Percentiles rank a stretch among this genome's conserved stretches.
phyloP scores from a whole-genome alignment of 2,888 invertebrate genomes.

The Liodrosophila aerea region DNA sequence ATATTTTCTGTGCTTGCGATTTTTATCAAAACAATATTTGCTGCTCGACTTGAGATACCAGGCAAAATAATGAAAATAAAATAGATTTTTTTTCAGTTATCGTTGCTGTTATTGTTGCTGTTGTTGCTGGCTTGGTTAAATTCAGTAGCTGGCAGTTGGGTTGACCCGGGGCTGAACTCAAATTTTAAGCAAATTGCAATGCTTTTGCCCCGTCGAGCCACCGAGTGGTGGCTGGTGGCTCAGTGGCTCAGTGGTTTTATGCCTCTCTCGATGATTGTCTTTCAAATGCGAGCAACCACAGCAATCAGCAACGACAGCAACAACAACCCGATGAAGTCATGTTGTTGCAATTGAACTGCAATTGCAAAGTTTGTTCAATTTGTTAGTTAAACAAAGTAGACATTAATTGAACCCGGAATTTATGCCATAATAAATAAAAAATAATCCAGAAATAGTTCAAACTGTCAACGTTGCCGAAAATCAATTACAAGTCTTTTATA shows the following conservation, averaged over 20 bases:
- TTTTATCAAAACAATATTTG: constrained; percentile 71
- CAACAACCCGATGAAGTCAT: constrained; percentile 61
- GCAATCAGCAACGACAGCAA: constrained; percentile 23
- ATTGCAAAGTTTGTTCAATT: constrained; percentile 66
- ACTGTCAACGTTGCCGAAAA: background rate
- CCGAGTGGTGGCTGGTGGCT: constrained; percentile 6
- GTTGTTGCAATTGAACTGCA: constrained; percentile 65
- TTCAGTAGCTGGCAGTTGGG: constrained; percentile 73
- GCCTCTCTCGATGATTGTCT: constrained; percentile 62
- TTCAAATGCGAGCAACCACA: constrained; percentile 57
- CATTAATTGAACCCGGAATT: constrained; percentile 69
- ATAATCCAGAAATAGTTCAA: constrained; percentile 15
- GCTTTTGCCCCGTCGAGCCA: constrained; percentile 29
- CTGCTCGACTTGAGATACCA: constrained; percentile 53
- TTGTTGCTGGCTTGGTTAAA: constrained; percentile 43
- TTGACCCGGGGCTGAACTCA: constrained; percentile 73
- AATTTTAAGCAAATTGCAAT: constrained; percentile 75
- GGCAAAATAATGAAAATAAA: constrained; percentile 30
- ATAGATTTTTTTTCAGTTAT: constrained; percentile 41
- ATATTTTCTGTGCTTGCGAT: constrained; percentile 56
- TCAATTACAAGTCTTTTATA: background rate
- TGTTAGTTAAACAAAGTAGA: constrained; percentile 70
- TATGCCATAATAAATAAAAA: constrained; percentile 42
- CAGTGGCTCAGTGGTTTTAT: constrained; percentile 17
- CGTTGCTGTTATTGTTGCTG: background rate